These are phyloP conservation scores for Pachyuromys duprasi DNA, from an alignment of 2,797 vertebrate genomes.

Conservation along the genomic window DNA sequence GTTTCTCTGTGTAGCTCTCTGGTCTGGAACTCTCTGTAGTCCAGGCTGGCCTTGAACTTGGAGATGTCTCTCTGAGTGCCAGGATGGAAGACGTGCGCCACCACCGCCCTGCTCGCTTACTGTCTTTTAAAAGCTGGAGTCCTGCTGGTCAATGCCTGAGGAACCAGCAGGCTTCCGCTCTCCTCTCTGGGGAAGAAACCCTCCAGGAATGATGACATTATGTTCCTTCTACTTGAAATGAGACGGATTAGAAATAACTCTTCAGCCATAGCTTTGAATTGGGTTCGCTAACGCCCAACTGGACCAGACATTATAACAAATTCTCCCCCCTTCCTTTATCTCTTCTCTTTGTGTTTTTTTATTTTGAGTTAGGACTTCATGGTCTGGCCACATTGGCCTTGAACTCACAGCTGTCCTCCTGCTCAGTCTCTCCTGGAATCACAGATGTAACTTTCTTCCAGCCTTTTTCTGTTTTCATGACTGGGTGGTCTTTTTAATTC, in stretches of 20 bases:
- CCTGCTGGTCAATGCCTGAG: neutral
- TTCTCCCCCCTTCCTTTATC: neutral
- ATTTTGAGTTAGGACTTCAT: too few species aligned
- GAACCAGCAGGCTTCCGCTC: constrained; percentile 18
- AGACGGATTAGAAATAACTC: constrained; percentile 42
- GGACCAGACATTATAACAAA: constrained; percentile 6
- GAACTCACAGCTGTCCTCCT: neutral
- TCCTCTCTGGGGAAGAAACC: constrained; percentile 28
- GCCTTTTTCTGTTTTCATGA: constrained; percentile 34
- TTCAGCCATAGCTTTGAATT: constrained; percentile 31
- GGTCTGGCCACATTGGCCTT: neutral
- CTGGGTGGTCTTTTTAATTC: constrained; percentile 46
- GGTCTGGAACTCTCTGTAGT: neutral
- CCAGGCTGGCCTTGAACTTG: neutral
- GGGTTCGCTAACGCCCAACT: neutral
- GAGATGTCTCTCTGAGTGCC: neutral
- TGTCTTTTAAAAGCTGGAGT: neutral
- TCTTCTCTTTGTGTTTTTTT: too few species aligned
- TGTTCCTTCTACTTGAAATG: constrained; percentile 39
- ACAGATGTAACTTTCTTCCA: neutral
- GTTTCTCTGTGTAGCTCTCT: neutral
- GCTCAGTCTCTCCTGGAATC: neutral
- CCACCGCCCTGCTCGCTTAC: too few species aligned
- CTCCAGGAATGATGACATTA: neutral
- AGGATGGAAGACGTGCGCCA: neutral